Percentiles rank a stretch among this genome's conserved stretches.
Conservation (phyloP, 2,797 vertebrate species). For the Enoplosus armatus region DNA sequence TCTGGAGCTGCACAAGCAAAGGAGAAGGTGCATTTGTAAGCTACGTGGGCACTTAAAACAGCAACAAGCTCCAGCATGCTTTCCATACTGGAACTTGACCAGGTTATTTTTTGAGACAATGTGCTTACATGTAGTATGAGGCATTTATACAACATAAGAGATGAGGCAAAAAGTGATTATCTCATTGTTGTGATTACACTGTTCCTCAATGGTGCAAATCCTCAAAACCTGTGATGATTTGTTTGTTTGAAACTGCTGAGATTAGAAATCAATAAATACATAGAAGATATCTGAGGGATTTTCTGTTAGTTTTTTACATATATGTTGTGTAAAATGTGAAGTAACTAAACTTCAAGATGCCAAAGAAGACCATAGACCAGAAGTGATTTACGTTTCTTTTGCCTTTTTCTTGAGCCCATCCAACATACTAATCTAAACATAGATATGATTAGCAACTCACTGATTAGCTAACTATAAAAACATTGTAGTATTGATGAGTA, state of each 20-base stretch:
- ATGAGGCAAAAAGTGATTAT: background rate
- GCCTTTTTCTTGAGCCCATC: background rate
- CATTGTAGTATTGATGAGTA: background rate
- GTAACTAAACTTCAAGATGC: background rate
- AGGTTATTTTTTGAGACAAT: background rate
- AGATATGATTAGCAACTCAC: background rate
- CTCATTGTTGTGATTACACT: background rate
- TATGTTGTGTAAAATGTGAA: background rate
- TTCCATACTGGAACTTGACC: background rate
- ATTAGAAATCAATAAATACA: background rate
- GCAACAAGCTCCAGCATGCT: background rate
- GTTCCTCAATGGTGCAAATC: background rate
- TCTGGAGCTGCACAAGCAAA: constrained; percentile 56
- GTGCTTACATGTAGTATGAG: background rate
- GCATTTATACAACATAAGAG: background rate
- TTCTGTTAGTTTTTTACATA: background rate
- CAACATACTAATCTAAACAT: background rate
- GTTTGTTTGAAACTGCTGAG: background rate
- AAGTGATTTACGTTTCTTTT: background rate
- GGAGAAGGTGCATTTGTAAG: constrained; percentile 28
- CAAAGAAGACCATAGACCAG: background rate
- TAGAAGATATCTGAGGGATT: background rate
- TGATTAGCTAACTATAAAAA: background rate
- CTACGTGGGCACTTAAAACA: background rate
- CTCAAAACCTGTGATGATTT: background rate